These are phyloP conservation scores for Pica pica DNA, from an alignment of 2,113 vertebrate genomes.

Conservation along the genomic window DNA sequence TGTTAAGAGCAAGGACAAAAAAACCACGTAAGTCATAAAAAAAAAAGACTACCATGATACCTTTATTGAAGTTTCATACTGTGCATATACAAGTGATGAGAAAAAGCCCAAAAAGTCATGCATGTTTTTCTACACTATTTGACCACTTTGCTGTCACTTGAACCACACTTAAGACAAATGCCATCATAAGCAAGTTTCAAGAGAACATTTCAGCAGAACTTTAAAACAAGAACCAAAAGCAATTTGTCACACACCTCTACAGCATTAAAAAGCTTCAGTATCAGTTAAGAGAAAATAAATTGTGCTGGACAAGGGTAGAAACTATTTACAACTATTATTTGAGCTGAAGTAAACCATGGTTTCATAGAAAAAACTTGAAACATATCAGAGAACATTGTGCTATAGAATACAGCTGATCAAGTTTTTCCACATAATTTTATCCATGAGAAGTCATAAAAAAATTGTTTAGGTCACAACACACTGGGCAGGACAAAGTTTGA, in stretches of 20 bases:
- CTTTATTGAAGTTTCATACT: constrained; percentile 75
- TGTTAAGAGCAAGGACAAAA: background rate
- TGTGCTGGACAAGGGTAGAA: constrained; percentile 37
- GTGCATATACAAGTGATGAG: constrained; percentile 53
- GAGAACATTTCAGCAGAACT: constrained; percentile 59
- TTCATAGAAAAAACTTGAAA: constrained; percentile 32
- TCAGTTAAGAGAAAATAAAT: constrained; percentile 1
- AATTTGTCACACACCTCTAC: constrained; percentile 46
- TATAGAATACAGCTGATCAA: background rate
- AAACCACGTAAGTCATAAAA: background rate
- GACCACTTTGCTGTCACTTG: constrained; percentile 60
- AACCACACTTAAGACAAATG: constrained; percentile 70
- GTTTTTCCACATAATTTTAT: background rate
- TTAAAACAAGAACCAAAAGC: constrained; percentile 54
- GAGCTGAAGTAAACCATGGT: constrained; percentile 53
- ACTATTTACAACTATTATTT: constrained; percentile 19
- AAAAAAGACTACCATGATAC: constrained; percentile 41
- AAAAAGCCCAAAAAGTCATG: constrained; percentile 53
- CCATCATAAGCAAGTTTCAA: constrained; percentile 56
- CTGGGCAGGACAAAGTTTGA: background rate
- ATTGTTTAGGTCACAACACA: background rate
- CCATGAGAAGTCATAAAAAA: background rate
- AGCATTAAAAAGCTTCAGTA: constrained; percentile 43
- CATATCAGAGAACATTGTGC: background rate
- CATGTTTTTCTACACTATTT: constrained; percentile 59